Percentiles rank a stretch among this genome's conserved stretches.
phyloP scores from a whole-genome alignment of 92 coral and sea anemone species.

The Pocillopora grandis region DNA sequence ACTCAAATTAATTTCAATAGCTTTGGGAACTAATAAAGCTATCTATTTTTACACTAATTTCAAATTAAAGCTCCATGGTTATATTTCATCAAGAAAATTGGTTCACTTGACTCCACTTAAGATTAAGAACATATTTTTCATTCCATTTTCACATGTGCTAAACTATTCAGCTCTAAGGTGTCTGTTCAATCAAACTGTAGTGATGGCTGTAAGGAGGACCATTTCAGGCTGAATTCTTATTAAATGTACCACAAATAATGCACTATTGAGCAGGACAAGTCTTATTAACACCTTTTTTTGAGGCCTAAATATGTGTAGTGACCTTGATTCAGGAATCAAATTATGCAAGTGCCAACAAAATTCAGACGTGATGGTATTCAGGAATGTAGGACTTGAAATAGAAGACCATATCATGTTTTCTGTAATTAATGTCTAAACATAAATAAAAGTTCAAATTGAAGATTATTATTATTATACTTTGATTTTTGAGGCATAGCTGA shows the following conservation, averaged over 20 bases:
- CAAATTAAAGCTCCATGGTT: background rate
- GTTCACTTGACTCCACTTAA: background rate
- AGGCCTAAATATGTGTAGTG: background rate
- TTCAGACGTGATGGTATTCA: constrained; percentile 27
- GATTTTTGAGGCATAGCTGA: too few relatives aligned
- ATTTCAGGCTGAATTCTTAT: background rate
- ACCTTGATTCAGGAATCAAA: background rate
- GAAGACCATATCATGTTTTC: background rate
- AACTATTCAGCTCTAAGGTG: background rate
- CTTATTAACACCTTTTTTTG: background rate
- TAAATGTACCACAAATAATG: too few relatives aligned
- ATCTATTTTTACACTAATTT: background rate
- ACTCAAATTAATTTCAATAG: background rate
- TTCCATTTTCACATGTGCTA: constrained; percentile 2
- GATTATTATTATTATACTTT: too few relatives aligned
- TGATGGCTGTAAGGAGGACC: background rate
- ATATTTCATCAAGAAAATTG: background rate
- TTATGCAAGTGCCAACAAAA: background rate
- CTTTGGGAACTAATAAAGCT: background rate
- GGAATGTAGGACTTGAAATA: background rate
- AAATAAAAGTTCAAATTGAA: too few relatives aligned
- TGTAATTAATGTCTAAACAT: too few relatives aligned
- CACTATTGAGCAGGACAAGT: background rate
- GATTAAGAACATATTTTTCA: background rate
- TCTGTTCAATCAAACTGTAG: background rate